Conservation (phyloP, 2,797 vertebrate species). For the Channa striata region DNA sequence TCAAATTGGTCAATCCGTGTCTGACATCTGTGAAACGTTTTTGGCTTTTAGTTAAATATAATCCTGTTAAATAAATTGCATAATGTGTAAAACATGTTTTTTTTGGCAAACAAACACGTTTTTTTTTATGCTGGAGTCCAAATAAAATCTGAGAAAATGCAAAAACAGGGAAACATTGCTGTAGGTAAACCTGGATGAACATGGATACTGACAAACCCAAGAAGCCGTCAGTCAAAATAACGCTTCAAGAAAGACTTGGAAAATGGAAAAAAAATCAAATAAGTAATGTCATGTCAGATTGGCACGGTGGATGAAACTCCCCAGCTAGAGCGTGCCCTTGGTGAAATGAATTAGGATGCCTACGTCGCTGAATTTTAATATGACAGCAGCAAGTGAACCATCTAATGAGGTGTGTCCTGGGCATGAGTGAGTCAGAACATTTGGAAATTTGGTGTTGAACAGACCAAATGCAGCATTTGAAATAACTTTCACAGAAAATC, state of each 20-base stretch:
- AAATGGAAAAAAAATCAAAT: not conserved
- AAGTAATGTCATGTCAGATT: conserved; percentile 6
- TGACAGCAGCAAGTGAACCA: conserved; percentile 41
- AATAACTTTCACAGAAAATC: conserved; percentile 17
- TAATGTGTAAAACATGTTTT: conserved; percentile 18
- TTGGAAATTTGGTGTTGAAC: conserved; percentile 11
- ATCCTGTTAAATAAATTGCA: conserved; percentile 40
- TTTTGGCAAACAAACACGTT: conserved; percentile 2
- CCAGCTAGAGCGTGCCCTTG: conserved; percentile 20
- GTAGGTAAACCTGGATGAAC: conserved; percentile 15
- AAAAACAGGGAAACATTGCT: conserved; percentile 11
- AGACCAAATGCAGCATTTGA: conserved; percentile 12
- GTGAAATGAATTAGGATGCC: conserved; percentile 48
- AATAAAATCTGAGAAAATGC: conserved; percentile 11
- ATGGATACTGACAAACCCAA: conserved; percentile 23
- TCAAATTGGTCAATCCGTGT: conserved; percentile 25
- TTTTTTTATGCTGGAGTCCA: conserved; percentile 10
- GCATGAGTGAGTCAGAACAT: conserved; percentile 8
- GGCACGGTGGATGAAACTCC: conserved; percentile 24
- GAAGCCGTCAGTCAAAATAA: conserved; percentile 6
- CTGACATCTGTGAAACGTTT: conserved; percentile 14
- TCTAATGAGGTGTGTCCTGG: conserved; percentile 43
- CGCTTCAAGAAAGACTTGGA: conserved; percentile 6
- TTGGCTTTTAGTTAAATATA: conserved; percentile 30
- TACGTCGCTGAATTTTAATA: conserved; percentile 52